Percentiles rank a stretch among this genome's conserved stretches.
Evolutionary conservation across 2,888 invertebrate genomes (phyloP).

Genomic region (Mellilla xanthometata): DNA sequence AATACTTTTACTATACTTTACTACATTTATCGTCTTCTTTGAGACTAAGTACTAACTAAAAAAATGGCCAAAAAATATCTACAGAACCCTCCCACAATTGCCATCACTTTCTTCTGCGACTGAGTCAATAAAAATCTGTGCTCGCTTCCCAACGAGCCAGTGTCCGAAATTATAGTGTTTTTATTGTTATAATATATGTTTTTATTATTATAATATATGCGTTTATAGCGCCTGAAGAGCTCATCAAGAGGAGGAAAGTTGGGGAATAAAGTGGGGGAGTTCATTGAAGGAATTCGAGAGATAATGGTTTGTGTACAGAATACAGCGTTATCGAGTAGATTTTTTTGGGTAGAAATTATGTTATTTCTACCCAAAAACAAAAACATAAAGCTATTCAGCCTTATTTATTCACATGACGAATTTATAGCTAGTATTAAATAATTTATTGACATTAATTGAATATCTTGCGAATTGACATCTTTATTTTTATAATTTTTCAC

Average conservation of each 20-base stretch:
- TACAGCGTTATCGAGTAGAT: too few species aligned
- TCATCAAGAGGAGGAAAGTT: conserved; percentile 42
- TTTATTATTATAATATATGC: conserved; percentile 51
- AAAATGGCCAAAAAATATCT: conserved; percentile 4
- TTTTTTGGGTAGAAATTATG: too few species aligned
- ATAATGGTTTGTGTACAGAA: too few species aligned
- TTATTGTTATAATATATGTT: conserved; percentile 53
- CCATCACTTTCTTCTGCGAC: conserved; percentile 19
- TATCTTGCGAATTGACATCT: too few species aligned
- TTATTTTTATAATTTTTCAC: too few species aligned
- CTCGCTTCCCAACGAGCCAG: conserved; percentile 29
- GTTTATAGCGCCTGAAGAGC: conserved; percentile 47
- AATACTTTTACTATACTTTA: too few species aligned
- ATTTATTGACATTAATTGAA: too few species aligned
- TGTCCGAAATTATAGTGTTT: conserved; percentile 42
- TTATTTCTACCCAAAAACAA: too few species aligned
- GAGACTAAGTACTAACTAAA: not conserved
- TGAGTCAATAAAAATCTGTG: conserved; percentile 26
- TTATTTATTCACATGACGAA: too few species aligned
- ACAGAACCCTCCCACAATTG: conserved; percentile 18
- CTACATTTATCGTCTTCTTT: too few species aligned
- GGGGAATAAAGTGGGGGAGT: conserved; percentile 34
- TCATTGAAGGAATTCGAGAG: not conserved
- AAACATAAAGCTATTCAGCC: too few species aligned
- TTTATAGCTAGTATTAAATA: too few species aligned